Percentiles rank a stretch among this genome's conserved stretches.
These are phyloP conservation scores for Chamaea fasciata DNA, from an alignment of 2,113 vertebrate species.

Conservation along the genomic window DNA sequence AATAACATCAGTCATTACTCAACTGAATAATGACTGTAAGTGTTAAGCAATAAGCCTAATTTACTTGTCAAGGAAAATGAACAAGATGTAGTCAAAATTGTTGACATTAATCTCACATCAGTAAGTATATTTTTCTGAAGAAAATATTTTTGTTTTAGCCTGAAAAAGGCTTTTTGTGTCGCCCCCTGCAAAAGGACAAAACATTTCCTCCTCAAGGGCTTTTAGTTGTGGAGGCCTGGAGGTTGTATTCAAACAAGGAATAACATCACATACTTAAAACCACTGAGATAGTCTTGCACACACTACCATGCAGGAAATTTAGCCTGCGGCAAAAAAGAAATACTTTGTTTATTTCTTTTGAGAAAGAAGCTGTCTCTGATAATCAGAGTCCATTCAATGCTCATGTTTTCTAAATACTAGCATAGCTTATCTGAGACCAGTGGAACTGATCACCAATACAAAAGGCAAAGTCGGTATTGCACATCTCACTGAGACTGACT, in stretches of 20 bases:
- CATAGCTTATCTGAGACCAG: not conserved
- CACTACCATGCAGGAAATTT: not conserved
- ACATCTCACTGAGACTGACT: not conserved
- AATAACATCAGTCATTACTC: not conserved
- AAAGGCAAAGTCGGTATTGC: not conserved
- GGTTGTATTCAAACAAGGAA: not conserved
- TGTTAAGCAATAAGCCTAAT: not conserved
- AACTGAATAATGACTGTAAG: not conserved
- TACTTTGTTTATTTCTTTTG: not conserved
- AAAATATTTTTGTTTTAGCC: not conserved
- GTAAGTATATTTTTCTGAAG: not conserved
- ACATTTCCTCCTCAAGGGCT: not conserved
- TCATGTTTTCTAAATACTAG: not conserved
- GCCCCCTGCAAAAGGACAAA: not conserved
- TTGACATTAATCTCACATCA: not conserved
- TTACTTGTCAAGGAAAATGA: not conserved
- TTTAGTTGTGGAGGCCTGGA: not conserved
- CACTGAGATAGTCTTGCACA: not conserved
- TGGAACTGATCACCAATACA: not conserved
- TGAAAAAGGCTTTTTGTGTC: not conserved
- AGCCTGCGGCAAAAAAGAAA: not conserved
- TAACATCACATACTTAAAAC: not conserved
- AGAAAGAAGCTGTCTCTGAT: not conserved
- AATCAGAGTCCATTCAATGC: not conserved
- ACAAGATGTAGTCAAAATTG: not conserved